These are phyloP conservation scores for Xenentodon cancila DNA, from an alignment of 2,797 vertebrate genomes.

Conservation along the genomic window DNA sequence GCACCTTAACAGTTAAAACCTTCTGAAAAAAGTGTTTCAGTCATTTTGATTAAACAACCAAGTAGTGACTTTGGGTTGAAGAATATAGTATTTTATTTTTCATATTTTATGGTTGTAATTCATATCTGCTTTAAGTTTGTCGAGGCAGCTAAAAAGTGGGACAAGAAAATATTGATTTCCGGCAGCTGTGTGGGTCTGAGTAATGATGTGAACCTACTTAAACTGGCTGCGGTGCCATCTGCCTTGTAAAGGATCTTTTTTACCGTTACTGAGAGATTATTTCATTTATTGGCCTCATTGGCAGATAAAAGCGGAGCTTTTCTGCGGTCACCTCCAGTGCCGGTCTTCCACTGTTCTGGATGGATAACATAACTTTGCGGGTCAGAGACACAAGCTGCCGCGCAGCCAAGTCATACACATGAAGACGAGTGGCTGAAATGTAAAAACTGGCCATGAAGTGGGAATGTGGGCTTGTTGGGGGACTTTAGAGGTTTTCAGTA, in stretches of 20 bases:
- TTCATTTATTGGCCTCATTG: conserved; percentile 10
- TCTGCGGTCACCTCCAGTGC: neutral
- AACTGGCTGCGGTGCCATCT: neutral
- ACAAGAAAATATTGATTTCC: too few relatives aligned
- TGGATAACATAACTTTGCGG: too few relatives aligned
- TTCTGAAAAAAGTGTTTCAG: too few relatives aligned
- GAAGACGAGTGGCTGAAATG: conserved; percentile 5
- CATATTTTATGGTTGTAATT: too few relatives aligned
- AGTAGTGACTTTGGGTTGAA: too few relatives aligned
- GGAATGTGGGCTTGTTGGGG: neutral
- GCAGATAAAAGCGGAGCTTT: conserved; percentile 28
- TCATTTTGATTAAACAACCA: too few relatives aligned
- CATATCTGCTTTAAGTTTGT: too few relatives aligned
- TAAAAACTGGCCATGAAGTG: neutral
- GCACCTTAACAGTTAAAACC: too few relatives aligned
- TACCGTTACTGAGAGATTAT: neutral
- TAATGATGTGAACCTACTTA: neutral
- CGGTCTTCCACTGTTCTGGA: neutral
- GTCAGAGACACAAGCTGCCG: neutral
- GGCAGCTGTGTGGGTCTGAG: neutral
- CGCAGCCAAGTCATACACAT: neutral
- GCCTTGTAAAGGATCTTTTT: too few relatives aligned
- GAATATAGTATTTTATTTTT: too few relatives aligned
- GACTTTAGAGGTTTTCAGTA: neutral
- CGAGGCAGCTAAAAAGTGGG: too few relatives aligned